Conservation (phyloP, 2,888 invertebrate species). For the Hypomecis punctinalis region DNA sequence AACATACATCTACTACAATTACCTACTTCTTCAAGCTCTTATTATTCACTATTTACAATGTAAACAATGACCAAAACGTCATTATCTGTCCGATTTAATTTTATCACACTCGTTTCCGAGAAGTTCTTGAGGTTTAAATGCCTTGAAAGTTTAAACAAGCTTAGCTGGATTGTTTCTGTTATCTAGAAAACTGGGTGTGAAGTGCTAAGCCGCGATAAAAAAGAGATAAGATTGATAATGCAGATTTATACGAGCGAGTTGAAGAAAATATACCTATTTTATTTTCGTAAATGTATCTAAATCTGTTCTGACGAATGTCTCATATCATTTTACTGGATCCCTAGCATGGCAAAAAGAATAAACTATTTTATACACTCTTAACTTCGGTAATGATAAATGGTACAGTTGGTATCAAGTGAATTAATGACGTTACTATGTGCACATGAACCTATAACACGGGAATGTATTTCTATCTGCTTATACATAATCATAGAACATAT, state of each 20-base stretch:
- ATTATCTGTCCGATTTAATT: neutral
- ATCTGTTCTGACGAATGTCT: no score
- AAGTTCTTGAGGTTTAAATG: neutral
- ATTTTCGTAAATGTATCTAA: no score
- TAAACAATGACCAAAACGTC: neutral
- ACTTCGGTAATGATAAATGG: no score
- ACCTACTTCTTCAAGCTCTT: neutral
- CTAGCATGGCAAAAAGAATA: no score
- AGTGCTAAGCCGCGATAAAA: slow-evolving; percentile 9
- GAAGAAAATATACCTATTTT: neutral
- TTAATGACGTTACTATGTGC: no score
- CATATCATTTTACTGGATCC: no score
- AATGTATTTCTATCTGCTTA: no score
- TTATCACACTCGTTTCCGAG: slow-evolving; percentile 1
- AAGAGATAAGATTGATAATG: slow-evolving; percentile 18
- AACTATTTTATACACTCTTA: no score
- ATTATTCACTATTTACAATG: neutral
- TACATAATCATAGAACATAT: no score
- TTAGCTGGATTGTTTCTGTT: slow-evolving; percentile 13
- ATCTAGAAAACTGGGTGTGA: slow-evolving; percentile 11
- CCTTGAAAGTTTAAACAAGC: slow-evolving; percentile 8
- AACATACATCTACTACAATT: no score
- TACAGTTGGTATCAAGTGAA: no score
- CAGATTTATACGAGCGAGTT: slow-evolving; percentile 4
- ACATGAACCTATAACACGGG: no score